Conservation (phyloP, 2,888 invertebrate genomes). For the Colletes collaris region DNA sequence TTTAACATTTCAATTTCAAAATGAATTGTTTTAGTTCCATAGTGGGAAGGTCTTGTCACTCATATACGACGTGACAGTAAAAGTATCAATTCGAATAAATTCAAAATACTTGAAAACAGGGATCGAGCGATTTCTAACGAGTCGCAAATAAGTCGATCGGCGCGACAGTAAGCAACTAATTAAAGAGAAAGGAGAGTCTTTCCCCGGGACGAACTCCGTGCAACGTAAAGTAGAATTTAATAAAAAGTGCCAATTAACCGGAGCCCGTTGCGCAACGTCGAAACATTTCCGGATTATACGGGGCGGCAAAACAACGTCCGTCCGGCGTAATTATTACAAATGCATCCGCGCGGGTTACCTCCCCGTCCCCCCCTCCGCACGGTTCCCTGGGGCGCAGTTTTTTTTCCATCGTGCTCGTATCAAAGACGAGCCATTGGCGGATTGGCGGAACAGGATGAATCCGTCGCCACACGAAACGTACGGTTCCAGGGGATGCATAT, state of each 20-base stretch:
- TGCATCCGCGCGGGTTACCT: slow-evolving; percentile 19
- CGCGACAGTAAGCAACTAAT: no score
- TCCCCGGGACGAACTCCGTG: no score
- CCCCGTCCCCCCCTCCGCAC: not conserved
- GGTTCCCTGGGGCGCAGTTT: slow-evolving; percentile 19
- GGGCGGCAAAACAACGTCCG: not conserved
- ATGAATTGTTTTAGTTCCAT: no score
- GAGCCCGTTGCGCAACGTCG: slow-evolving; percentile 15
- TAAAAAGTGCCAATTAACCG: slow-evolving; percentile 25
- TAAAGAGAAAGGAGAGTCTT: no score
- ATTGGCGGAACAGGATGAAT: slow-evolving; percentile 38
- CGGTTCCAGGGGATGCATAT: slow-evolving; percentile 34
- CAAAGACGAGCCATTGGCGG: slow-evolving; percentile 43
- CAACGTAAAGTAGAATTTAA: not conserved
- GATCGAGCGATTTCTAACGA: no score
- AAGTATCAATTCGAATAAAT: no score
- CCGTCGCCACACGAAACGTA: slow-evolving; percentile 28
- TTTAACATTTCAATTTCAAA: no score
- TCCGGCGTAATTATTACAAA: slow-evolving; percentile 40
- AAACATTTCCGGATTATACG: slow-evolving; percentile 48
- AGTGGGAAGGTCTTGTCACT: no score
- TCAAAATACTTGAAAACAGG: no score
- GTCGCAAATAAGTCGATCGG: no score
- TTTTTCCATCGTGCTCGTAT: slow-evolving; percentile 26
- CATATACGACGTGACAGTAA: no score